Evolutionary conservation across 2,797 vertebrate genomes (phyloP).

Genomic region (Sorex maritimensis): DNA sequence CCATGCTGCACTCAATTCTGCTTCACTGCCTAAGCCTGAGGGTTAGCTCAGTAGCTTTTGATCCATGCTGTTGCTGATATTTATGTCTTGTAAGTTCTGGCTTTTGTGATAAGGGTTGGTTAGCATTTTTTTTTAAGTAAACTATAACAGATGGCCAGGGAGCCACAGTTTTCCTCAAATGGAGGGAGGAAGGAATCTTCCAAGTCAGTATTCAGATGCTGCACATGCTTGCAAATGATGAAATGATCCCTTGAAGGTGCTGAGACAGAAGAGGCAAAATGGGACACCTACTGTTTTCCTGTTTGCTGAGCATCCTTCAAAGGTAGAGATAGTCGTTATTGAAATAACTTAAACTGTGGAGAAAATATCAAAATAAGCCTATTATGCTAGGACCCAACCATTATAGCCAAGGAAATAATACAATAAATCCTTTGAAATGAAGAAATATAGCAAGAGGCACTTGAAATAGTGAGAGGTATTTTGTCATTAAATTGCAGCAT

Average conservation of each 20-base stretch:
- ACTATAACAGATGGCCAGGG: constrained; percentile 73
- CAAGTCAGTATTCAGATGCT: constrained; percentile 87
- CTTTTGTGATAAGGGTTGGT: constrained; percentile 64
- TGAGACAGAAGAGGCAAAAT: constrained; percentile 72
- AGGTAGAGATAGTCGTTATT: constrained; percentile 82
- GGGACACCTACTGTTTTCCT: constrained; percentile 78
- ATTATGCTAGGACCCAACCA: constrained; percentile 82
- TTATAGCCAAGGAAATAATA: constrained; percentile 88
- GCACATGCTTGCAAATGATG: constrained; percentile 69
- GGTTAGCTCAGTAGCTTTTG: constrained; percentile 34
- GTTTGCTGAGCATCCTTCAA: constrained; percentile 88
- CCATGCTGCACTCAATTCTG: neutral
- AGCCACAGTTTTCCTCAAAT: constrained; percentile 53
- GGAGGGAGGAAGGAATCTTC: constrained; percentile 68
- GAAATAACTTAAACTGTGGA: constrained; percentile 84
- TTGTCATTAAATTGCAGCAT: constrained; percentile 90
- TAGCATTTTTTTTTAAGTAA: constrained; percentile 4
- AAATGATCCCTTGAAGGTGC: constrained; percentile 81
- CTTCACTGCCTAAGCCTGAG: neutral
- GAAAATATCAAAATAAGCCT: constrained; percentile 88
- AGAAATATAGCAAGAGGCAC: constrained; percentile 88
- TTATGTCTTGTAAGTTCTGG: constrained; percentile 79
- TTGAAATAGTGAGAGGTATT: constrained; percentile 87
- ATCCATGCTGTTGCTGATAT: constrained; percentile 80
- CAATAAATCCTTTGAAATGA: constrained; percentile 89